Conservation (phyloP, 2,888 invertebrate species). For the Timema podura region DNA sequence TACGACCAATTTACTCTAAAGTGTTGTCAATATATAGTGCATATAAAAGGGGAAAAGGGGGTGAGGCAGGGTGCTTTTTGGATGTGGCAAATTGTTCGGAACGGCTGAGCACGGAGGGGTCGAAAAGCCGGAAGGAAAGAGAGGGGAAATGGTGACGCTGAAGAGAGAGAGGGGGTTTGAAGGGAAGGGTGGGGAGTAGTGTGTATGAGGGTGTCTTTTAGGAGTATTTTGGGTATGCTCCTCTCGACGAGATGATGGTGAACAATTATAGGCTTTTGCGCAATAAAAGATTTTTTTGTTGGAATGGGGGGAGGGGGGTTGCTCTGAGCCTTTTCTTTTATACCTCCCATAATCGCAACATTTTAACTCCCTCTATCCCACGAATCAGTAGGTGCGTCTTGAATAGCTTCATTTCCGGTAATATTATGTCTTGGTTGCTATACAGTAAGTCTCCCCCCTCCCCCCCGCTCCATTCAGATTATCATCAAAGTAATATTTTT, state of each 20-base stretch:
- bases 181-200: background rate
- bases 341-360: background rate
- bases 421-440: conserved; percentile 23
- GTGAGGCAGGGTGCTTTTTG: conserved; percentile 20
- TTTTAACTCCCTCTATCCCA: conserved; percentile 16
- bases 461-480: conserved; percentile 14
- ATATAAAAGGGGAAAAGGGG: conserved; percentile 24
- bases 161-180: background rate
- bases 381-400: conserved; percentile 25
- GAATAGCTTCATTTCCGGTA: conserved; percentile 31
- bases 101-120: conserved; percentile 18
- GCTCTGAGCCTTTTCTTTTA: conserved; percentile 17
- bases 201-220: conserved; percentile 20
- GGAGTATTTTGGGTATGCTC: conserved; percentile 18
- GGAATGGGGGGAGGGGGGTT: background rate
- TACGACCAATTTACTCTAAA: conserved; percentile 32
- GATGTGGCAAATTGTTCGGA: conserved; percentile 29
- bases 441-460: conserved; percentile 15
- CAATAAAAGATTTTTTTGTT: conserved; percentile 16
- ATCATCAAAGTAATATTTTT: conserved; percentile 20
- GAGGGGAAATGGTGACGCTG: background rate
- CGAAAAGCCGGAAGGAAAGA: conserved; percentile 28
- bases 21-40: conserved; percentile 32
- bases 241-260: conserved; percentile 19
- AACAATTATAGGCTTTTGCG: conserved; percentile 32